Base-by-base conservation (phyloP, 2,797 vertebrate species). In the Syngnathus acus region DNA sequence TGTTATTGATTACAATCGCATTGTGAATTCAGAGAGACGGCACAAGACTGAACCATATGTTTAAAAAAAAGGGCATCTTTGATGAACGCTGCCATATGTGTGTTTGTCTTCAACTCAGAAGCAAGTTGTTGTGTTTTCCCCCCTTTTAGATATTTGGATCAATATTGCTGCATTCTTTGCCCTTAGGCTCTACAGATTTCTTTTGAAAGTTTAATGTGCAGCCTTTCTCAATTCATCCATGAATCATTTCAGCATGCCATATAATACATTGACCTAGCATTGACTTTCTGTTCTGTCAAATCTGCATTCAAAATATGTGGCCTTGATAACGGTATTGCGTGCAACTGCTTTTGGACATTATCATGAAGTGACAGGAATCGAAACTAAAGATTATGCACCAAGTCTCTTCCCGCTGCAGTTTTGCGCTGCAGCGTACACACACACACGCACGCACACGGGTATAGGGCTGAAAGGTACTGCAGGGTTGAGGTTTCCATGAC, bases 121-220 rank as follows among this genome's bases (percentile, higher is more conserved):
- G 9, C 64, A 58, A 21, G 32, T 32, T 32, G 32, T 32, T 42
- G 48, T 73, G 6, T 73, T 75, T 40, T 32, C 4, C 4, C 32
- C 2, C 65, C 71, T 72, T 75, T 60, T 14, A 69, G 79, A 72
- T 65, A 70, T 77, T 78, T 77, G 75, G 78, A 78, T 79, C 67
- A 32, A 50, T 63, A 39, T 67, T 65, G 47, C 5, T 37, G 48
- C 58, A 37, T n/a, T 59, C 45, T 68, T 68, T 71, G 23, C 74
- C 71, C 65, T 73, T 65, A 23, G 75, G 67, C 61, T 72, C 66
- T 42, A 64, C 80, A 78, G 72, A 82, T 78, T 60, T 74, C 73
- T 66, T 82, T 73, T 86, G 76, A 78, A 80, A 84, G 67, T 78
- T 84, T 79, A 39, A 81, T 81, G 57, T n/a, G 19, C 65, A 45